Evolutionary conservation across 1,140 invertebrate species (phyloP).

Genomic region (Sycophila sp.): DNA sequence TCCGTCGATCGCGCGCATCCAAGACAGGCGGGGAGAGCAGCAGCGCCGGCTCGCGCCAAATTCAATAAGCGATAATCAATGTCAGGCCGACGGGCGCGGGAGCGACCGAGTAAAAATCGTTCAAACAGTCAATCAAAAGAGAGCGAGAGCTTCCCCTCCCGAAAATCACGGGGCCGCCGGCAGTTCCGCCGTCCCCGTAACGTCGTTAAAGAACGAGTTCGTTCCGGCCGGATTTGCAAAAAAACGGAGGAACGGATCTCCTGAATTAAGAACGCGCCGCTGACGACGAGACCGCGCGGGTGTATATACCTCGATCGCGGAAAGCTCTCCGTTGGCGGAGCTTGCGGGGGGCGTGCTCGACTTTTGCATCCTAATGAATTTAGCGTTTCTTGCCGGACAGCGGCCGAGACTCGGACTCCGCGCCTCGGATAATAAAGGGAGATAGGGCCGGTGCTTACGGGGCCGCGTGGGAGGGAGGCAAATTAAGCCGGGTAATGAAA

Average conservation of each 20-base stretch:
- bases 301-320: neutral
- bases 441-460: conserved; percentile 30
- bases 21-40: conserved; percentile 44
- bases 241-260: neutral
- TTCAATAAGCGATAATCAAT: conserved; percentile 67
- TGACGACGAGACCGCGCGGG: neutral
- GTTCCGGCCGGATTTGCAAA: neutral
- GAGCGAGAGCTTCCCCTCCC: conserved; percentile 45
- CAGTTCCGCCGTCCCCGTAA: conserved; percentile 14
- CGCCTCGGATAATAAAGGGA: conserved; percentile 56
- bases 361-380: too few relatives aligned
- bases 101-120: conserved; percentile 62
- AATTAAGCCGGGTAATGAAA: conserved; percentile 66
- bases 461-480: conserved; percentile 39
- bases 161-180: conserved; percentile 13
- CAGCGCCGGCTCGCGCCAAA: conserved; percentile 50
- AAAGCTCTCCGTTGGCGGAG: neutral
- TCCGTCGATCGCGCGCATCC: conserved; percentile 31
- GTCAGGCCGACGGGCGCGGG: conserved; percentile 52
- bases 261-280: conserved; percentile 8
- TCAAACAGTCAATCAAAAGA: conserved; percentile 66
- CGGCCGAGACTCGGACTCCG: neutral
- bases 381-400: neutral
- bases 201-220: conserved; percentile 24
- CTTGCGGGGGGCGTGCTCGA: neutral